Evolutionary conservation across 2,888 invertebrate species (phyloP), one percentile per base, ranked within the genome.

Genomic region (Pseudococcus jackbeardsleyi): DNA sequence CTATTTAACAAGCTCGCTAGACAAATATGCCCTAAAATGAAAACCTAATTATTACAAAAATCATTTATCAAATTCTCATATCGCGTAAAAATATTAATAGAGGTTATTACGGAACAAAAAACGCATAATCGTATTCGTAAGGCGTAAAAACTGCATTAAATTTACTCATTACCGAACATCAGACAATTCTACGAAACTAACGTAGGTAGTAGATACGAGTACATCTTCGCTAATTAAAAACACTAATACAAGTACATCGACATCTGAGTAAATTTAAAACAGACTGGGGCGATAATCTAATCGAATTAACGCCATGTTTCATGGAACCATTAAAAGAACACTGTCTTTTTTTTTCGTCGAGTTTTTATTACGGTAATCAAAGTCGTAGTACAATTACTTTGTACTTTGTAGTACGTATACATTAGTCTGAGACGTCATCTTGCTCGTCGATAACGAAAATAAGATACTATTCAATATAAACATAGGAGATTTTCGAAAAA

Each of bases 41-140:
- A 64, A 64, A 22, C 64, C 22, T 22, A 64, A 64, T 64, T 64
- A 64, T 9, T 22, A 64, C 22, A 22, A 64, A 64, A 64, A 64
- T 64, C 64, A 64, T 64, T 64, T 64, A 64, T 64, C 64, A 64
- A 64, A 64, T 64, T 64, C 64, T 64, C 64, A 11, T 64, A 64
- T 64, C 64, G 64, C 64, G 64, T 64, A 64, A 64, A 50, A 19
- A 22, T 64, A 64, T 64, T 64, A 64, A 22, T 64, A 64, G 22
- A 22, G 3, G 64, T 64, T 64, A 22, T 22, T 11, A 19, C 6
- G 22, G 12, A 64, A 22, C 64, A 72, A 9, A 33, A 72, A 72
- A 72, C 8, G 26, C 26, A 33, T 72, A 72, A 72, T 26, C 72
- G 33, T 33, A 72, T 1, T 33, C 72, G 72, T 33, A 26, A 33